Evolutionary conservation across 2,888 invertebrate genomes (phyloP).

Genomic region (Liopterus haemorrhoidalis): DNA sequence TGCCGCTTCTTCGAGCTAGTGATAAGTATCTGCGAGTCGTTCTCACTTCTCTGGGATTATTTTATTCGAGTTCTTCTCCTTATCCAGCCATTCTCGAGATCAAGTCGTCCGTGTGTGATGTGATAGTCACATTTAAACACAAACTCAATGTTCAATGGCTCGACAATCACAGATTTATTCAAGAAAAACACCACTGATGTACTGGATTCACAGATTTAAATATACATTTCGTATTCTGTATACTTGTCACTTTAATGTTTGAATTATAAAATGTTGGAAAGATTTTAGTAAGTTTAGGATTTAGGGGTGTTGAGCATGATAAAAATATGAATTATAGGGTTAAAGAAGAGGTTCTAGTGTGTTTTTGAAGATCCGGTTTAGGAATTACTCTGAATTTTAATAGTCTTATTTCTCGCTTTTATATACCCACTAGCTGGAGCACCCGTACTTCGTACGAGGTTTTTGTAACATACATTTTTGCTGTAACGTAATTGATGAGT

Average conservation of each 20-base stretch:
- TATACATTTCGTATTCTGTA: constrained; percentile 19
- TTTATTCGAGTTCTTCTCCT: constrained; percentile 25
- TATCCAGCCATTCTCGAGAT: constrained; percentile 31
- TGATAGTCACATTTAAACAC: constrained; percentile 42
- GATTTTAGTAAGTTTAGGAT: too few species aligned
- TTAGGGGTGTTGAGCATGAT: too few species aligned
- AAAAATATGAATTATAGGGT: too few species aligned
- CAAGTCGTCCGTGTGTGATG: constrained; percentile 39
- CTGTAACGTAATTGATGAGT: too few species aligned
- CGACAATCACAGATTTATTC: constrained; percentile 14
- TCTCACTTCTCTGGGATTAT: constrained; percentile 32
- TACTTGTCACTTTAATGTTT: constrained; percentile 14
- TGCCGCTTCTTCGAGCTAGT: constrained; percentile 27
- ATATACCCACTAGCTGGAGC: too few species aligned
- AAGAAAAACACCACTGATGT: neutral
- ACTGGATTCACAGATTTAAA: constrained; percentile 8
- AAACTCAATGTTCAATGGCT: constrained; percentile 13
- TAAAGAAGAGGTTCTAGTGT: too few species aligned
- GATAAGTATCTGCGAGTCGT: constrained; percentile 16
- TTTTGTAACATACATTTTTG: too few species aligned
- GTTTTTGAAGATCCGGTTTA: too few species aligned
- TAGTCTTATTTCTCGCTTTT: too few species aligned
- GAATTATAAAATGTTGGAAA: too few species aligned
- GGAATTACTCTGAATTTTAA: too few species aligned
- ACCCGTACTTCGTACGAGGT: too few species aligned